A percentile compares a stretch with the other conserved stretches of the same genome.
phyloP scores from a whole-genome alignment of 1,140 invertebrate species.

The Nilaparvata lugens region DNA sequence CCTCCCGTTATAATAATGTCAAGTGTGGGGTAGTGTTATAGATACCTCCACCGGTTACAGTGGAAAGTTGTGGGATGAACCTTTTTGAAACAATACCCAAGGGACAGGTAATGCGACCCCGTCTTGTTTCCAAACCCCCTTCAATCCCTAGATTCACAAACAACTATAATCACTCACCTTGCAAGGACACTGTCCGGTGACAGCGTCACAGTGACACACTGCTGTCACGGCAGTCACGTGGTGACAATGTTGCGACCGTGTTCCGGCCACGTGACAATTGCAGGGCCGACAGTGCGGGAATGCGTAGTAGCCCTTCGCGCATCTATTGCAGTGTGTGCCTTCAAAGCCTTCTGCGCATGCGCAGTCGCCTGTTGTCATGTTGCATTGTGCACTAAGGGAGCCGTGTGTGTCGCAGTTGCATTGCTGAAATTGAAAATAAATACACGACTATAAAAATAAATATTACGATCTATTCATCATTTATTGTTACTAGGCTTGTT shows the following conservation, averaged over 20 bases:
- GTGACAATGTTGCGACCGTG: slow-evolving; percentile 46
- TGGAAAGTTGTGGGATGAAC: too few species aligned
- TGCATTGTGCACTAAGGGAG: slow-evolving; percentile 59
- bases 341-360: slow-evolving; percentile 69
- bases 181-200: slow-evolving; percentile 73
- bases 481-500: background rate
- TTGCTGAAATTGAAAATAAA: slow-evolving; percentile 36
- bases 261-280: slow-evolving; percentile 62
- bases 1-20: too few species aligned
- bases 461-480: too few species aligned
- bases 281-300: slow-evolving; percentile 82
- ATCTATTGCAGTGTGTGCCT: slow-evolving; percentile 69
- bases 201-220: slow-evolving; percentile 46
- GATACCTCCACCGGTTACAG: too few species aligned
- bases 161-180: slow-evolving; percentile 49
- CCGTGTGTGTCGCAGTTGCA: slow-evolving; percentile 69
- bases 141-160: too few species aligned
- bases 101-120: too few species aligned
- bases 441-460: too few species aligned
- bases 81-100: too few species aligned
- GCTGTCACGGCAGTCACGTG: slow-evolving; percentile 49
- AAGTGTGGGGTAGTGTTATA: too few species aligned
- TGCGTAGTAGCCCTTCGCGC: slow-evolving; percentile 75
- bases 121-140: too few species aligned
- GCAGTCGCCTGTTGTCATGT: slow-evolving; percentile 66